Evolutionary conservation across 2,797 vertebrate species (phyloP), one percentile per base, ranked within the genome.

Genomic region (Cryptoprocta ferox): DNA sequence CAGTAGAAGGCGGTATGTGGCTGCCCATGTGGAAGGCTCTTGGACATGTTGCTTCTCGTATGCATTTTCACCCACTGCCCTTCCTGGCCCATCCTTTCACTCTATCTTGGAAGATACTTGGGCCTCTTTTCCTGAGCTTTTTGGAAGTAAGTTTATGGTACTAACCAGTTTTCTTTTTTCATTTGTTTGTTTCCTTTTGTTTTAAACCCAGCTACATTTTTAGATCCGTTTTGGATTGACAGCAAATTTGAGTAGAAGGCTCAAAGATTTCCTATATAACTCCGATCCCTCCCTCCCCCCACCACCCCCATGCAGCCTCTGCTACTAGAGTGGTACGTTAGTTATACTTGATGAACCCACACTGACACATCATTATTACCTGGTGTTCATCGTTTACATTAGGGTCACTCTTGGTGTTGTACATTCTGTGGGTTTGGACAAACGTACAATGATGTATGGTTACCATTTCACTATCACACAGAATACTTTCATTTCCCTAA

Each of bases 301-400:
- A 4, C 24, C 0, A 1, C 16, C 59, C 3, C 24, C 0, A 0
- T 12, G 9, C 14, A 70, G 37, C 30, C 19, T 63, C 81, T 42
- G 19, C 30, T 10, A 24, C 30, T 30, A 42, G 39, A 15, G 12
- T 6, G 21, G 16, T 4, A n/a, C 18, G 35, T 35, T 50, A 6
- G 24, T 56, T 16, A 32, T 5, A 45, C 10, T 12, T n/a, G n/a
- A 5, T 11, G 82, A 61, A 63, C 7, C 6, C 18, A 10, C n/a
- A 48, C 5, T 56, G 80, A 68, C n/a, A 7, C 37, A 16, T 61
- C 42, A 7, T 63, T 45, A 32, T 76, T 59, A 35, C 8, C 1
- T 21, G n/a, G 42, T 45, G 37, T 26, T 13, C 13, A 7, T 1
- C 3, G 3, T 4, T 68, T 15, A 61, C 13, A 0, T 0, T 2